These are phyloP conservation scores for Anagrus nilaparvatae DNA, from an alignment of 1,140 invertebrate genomes.

Conservation along the genomic window DNA sequence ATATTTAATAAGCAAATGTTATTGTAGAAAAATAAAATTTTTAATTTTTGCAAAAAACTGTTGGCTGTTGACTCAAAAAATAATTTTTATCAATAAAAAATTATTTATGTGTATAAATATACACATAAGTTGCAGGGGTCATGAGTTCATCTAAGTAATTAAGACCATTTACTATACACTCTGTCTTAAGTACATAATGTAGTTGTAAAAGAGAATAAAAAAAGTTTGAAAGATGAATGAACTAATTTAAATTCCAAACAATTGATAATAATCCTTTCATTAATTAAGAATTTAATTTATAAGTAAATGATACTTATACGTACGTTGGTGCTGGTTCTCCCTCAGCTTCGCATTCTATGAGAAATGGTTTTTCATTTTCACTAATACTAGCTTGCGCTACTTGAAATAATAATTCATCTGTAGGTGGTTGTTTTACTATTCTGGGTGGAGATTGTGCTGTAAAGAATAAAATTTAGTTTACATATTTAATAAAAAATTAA, in stretches of 20 bases:
- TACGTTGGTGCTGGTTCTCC: slow-evolving; percentile 82
- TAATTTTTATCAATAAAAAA: too few relatives aligned
- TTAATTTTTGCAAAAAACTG: too few relatives aligned
- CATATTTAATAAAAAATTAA: too few relatives aligned
- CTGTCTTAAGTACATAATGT: slow-evolving; percentile 24
- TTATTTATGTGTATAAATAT: too few relatives aligned
- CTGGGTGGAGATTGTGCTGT: slow-evolving; percentile 74
- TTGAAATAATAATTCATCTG: slow-evolving; percentile 84
- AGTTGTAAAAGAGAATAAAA: slow-evolving; percentile 22
- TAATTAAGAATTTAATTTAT: background rate
- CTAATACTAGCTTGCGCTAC: slow-evolving; percentile 61
- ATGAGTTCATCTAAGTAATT: slow-evolving; percentile 43
- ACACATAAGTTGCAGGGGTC: too few relatives aligned
- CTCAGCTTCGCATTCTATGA: slow-evolving; percentile 90
- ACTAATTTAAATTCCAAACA: slow-evolving; percentile 16
- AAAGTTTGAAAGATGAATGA: slow-evolving; percentile 14
- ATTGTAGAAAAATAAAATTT: too few relatives aligned
- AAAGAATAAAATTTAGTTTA: slow-evolving; percentile 13
- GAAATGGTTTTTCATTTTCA: slow-evolving; percentile 87
- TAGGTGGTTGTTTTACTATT: slow-evolving; percentile 84
- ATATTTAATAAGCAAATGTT: too few relatives aligned
- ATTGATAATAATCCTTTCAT: slow-evolving; percentile 7
- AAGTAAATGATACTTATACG: slow-evolving; percentile 27
- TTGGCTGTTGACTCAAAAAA: too few relatives aligned
- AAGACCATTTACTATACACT: slow-evolving; percentile 38